Conservation (phyloP, 2,888 invertebrate species). For the Nudaria mundana region DNA sequence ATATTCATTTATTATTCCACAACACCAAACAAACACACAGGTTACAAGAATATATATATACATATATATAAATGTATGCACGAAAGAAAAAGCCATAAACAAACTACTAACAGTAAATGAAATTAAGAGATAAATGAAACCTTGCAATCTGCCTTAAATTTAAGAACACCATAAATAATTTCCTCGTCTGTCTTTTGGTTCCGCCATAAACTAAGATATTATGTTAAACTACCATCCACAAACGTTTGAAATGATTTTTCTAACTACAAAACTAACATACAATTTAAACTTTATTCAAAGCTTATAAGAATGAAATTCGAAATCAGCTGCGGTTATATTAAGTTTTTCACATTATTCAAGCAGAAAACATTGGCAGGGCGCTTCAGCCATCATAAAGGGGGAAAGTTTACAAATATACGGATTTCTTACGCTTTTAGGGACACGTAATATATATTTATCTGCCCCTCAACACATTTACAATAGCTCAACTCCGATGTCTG, state of each 20-base stretch:
- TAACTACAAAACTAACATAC: slow-evolving; percentile 15
- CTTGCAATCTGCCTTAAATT: slow-evolving; percentile 50
- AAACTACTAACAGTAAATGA: slow-evolving; percentile 29
- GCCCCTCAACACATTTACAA: slow-evolving; percentile 75
- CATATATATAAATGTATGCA: slow-evolving; percentile 14
- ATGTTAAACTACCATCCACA: slow-evolving; percentile 66
- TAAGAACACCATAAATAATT: slow-evolving; percentile 63
- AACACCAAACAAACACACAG: no score
- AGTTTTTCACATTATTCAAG: slow-evolving; percentile 74
- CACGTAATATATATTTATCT: slow-evolving; percentile 79
- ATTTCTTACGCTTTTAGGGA: slow-evolving; percentile 77
- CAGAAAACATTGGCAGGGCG: slow-evolving; percentile 70
- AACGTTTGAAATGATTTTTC: slow-evolving; percentile 67
- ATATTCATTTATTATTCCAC: no score
- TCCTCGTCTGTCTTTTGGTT: slow-evolving; percentile 53
- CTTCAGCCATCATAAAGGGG: slow-evolving; percentile 75
- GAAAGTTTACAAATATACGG: slow-evolving; percentile 78
- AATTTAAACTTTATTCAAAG: slow-evolving; percentile 33
- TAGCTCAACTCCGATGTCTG: slow-evolving; percentile 62
- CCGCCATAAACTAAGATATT: slow-evolving; percentile 69
- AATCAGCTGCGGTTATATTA: slow-evolving; percentile 33
- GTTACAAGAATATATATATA: no score
- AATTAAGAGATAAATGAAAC: slow-evolving; percentile 38
- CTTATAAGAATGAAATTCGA: slow-evolving; percentile 36
- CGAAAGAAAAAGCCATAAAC: slow-evolving; percentile 22